Evolutionary conservation across 2,797 vertebrate genomes (phyloP).

Genomic region (Halcyon badia): DNA sequence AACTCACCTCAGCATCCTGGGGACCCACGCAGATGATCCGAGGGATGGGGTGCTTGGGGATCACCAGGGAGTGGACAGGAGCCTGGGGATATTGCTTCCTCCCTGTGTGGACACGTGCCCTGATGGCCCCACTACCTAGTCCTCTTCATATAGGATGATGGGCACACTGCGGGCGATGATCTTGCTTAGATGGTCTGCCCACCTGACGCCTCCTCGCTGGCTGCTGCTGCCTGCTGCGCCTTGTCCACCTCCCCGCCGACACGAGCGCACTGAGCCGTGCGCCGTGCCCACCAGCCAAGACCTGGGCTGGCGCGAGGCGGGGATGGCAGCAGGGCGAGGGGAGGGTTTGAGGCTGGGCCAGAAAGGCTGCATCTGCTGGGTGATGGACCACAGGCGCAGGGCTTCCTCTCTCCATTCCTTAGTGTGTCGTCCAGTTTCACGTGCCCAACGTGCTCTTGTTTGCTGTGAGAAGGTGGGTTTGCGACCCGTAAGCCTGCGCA

Average conservation of each 20-base stretch:
- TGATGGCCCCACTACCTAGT: too few relatives aligned
- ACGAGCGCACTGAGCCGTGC: accelerated
- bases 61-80: too few relatives aligned
- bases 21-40: too few relatives aligned
- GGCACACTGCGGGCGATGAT: too few relatives aligned
- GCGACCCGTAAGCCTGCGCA: not conserved
- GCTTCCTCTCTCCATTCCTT: accelerated
- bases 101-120: too few relatives aligned
- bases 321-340: not conserved
- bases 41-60: too few relatives aligned
- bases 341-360: not conserved
- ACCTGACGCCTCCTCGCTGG: too few relatives aligned
- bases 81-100: too few relatives aligned
- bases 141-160: too few relatives aligned
- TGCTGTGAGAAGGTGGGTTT: not conserved
- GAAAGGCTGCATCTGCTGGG: not conserved
- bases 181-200: too few relatives aligned
- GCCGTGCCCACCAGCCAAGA: accelerated
- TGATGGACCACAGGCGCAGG: not conserved
- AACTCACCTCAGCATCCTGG: too few relatives aligned
- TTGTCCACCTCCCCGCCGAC: not conserved
- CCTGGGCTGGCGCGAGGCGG: not conserved
- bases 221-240: too few relatives aligned
- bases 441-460: accelerated
- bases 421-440: accelerated